These are phyloP conservation scores for Parus major DNA, from an alignment of 2,113 vertebrate genomes.

Conservation along the genomic window DNA sequence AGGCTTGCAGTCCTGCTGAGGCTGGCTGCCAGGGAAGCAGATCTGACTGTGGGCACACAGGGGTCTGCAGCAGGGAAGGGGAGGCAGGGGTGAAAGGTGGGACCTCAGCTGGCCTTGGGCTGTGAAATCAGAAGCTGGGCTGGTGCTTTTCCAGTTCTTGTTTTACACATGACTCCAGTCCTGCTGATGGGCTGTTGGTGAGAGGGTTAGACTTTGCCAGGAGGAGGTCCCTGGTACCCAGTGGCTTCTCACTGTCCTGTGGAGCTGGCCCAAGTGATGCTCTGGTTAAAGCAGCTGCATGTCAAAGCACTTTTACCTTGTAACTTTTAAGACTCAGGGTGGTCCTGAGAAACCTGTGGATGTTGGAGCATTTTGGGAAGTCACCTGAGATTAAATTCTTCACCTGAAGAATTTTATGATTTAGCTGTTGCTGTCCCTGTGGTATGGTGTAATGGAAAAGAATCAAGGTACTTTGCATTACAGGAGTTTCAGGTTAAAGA, in stretches of 20 bases:
- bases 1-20: not conserved
- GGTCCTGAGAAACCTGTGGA: not conserved
- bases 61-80: not conserved
- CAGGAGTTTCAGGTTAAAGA: not conserved
- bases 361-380: not conserved
- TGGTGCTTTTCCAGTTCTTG: not conserved
- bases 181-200: not conserved
- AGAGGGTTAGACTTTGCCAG: not conserved
- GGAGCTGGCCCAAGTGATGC: not conserved
- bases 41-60: not conserved
- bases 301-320: not conserved
- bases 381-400: not conserved
- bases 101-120: not conserved
- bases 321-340: not conserved
- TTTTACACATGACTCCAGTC: rapidly evolving
- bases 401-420: not conserved
- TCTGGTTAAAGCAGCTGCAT: not conserved
- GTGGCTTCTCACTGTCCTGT: not conserved
- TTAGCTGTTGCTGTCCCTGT: not conserved
- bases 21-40: not conserved
- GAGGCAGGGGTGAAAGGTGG: not conserved
- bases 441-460: not conserved
- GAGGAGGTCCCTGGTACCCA: not conserved
- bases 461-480: not conserved
- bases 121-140: not conserved